phyloP scores from a whole-genome alignment of 2,797 vertebrate genomes.

The Sebastiscus albofasciatus region DNA sequence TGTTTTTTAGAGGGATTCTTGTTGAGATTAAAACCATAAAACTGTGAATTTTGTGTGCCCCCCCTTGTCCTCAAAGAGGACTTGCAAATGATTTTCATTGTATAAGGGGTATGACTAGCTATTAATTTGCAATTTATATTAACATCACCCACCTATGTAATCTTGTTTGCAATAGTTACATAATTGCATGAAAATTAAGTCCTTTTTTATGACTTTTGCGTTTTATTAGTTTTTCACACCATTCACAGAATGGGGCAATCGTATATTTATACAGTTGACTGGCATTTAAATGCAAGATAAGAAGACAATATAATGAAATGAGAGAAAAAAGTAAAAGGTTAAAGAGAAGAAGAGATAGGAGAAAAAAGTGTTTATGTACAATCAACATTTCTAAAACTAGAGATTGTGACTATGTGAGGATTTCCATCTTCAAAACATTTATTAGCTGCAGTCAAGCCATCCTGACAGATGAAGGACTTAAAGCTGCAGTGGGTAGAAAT shows the following conservation, averaged over 20 bases:
- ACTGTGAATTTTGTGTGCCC: no score
- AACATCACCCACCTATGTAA: not conserved
- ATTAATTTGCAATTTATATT: not conserved
- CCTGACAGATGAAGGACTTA: no score
- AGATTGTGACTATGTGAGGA: not conserved
- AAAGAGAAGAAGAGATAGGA: no score
- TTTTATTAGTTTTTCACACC: not conserved
- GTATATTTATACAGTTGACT: not conserved
- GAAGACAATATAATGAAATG: not conserved
- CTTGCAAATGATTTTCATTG: no score
- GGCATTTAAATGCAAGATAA: not conserved
- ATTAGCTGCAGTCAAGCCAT: no score
- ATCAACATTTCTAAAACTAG: no score
- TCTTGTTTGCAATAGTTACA: not conserved
- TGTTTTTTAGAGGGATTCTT: no score
- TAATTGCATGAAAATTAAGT: not conserved
- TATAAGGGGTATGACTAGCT: no score
- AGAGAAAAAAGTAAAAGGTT: not conserved
- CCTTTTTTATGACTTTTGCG: not conserved
- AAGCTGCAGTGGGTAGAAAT: fast-evolving
- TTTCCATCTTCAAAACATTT: no score
- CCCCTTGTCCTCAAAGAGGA: no score
- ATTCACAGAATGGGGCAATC: not conserved
- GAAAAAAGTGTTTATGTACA: no score
- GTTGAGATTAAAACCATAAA: no score